Conservation (phyloP, 2,888 invertebrate species). For the Lepeophtheirus nordmannii region DNA sequence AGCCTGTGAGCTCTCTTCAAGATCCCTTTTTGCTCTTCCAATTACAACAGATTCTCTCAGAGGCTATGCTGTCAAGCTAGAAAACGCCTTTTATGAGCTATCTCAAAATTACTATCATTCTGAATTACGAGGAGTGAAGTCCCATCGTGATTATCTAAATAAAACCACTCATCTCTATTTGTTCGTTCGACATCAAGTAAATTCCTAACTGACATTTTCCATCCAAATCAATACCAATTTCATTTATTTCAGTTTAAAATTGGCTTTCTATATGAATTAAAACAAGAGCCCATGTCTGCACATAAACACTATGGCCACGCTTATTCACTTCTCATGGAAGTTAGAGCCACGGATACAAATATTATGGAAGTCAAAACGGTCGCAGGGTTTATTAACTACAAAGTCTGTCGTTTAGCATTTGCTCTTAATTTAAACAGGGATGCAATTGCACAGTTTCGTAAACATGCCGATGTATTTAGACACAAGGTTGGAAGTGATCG, state of each 20-base stretch:
- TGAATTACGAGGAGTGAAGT: constrained; percentile 67
- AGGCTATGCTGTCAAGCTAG: constrained; percentile 55
- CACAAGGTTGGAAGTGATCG: constrained; percentile 33
- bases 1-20: constrained; percentile 77
- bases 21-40: constrained; percentile 79
- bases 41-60: constrained; percentile 52
- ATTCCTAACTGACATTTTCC: background rate
- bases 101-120: constrained; percentile 77
- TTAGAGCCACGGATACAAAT: constrained; percentile 74
- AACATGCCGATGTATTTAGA: constrained; percentile 78
- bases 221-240: background rate
- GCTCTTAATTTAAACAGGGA: constrained; percentile 74
- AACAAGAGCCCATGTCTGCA: constrained; percentile 70
- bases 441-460: constrained; percentile 81
- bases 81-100: constrained; percentile 82
- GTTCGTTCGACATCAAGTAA: constrained; percentile 58
- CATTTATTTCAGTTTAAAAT: constrained; percentile 62
- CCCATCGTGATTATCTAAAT: constrained; percentile 75
- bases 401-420: constrained; percentile 80
- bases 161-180: constrained; percentile 78
- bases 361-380: constrained; percentile 80
- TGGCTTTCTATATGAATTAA: constrained; percentile 82
- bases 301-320: constrained; percentile 58
- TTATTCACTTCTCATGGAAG: constrained; percentile 74
- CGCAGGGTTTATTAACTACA: constrained; percentile 89